Evolutionary conservation across 2,888 invertebrate species (phyloP), one percentile per base, ranked within the genome.

Genomic region (Troilus luridus): DNA sequence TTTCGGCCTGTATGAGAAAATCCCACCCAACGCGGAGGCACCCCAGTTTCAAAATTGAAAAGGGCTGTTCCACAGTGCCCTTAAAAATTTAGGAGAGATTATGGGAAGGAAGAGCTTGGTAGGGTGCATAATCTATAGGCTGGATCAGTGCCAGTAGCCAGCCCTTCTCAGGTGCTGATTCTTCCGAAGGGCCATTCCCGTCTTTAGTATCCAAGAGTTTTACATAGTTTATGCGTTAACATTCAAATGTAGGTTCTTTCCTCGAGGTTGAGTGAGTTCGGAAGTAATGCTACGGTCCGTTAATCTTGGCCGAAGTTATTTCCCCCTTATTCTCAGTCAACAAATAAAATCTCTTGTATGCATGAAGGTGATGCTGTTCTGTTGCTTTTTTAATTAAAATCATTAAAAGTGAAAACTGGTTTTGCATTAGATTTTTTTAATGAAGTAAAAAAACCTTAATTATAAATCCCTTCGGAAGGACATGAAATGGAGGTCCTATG

Each of bases 1-100:
- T 41, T 41, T 41, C 41, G n/a, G n/a, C n/a, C n/a, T 41, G 41
- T 41, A 41, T 41, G 5, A 6, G 27, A 27, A 72, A 27, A 24
- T n/a, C 21, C 21, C 2, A 27, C 14, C 7, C 11, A 27, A 27
- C 5, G 27, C 72, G 41, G 19, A 17, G 7, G 6, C 6, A 8
- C 41, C 17, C 41, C 72, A 41, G 72, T 77, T 19, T 17, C 8
- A 8, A 77, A 77, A 77, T 77, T 77, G 41, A 77, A 77, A 77
- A 41, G 72, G 41, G 7, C 72, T 77, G 72, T 77, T 77, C 19
- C 17, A 77, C 7, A 17, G 27, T 1, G 27, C 27, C 72, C 17
- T 77, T 77, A 77, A 77, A 77, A 77, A 77, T 77, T 27, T 77
- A 77, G 27, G 19, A 77, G 72, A 77, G 72, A 77, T 77, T 77